Conservation (phyloP, 2,888 invertebrate genomes). For the Apamea crenata region DNA sequence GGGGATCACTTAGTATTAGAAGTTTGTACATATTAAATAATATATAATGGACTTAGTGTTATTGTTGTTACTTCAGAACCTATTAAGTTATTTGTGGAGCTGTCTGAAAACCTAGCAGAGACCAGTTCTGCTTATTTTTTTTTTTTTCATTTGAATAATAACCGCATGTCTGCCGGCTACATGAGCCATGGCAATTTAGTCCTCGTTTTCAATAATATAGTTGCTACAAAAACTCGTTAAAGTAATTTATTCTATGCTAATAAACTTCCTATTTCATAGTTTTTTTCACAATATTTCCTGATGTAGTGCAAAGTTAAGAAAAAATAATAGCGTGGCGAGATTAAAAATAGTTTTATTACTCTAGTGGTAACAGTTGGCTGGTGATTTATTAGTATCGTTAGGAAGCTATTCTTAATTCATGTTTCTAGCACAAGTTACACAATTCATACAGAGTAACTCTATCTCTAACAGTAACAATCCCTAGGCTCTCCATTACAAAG, state of each 20-base stretch:
- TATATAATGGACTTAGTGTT: background rate
- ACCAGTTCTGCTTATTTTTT: background rate
- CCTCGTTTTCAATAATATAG: background rate
- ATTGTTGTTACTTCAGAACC: slow-evolving; percentile 7
- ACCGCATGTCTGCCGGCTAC: no score
- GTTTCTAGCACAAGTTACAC: slow-evolving; percentile 1
- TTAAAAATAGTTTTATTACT: slow-evolving; percentile 19
- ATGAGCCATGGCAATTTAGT: background rate
- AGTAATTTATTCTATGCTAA: slow-evolving; percentile 13
- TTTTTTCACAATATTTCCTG: slow-evolving; percentile 3
- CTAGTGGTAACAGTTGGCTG: background rate
- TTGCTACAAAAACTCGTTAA: background rate
- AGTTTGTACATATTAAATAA: no score
- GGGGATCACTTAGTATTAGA: background rate
- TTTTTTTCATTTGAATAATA: background rate
- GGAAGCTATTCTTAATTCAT: slow-evolving; percentile 29
- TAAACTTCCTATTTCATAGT: slow-evolving; percentile 7
- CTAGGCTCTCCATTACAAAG: slow-evolving; percentile 22
- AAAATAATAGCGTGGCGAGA: slow-evolving; percentile 16
- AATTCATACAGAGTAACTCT: background rate
- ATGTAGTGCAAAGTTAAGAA: slow-evolving; percentile 20
- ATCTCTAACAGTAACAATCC: background rate
- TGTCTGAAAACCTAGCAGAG: background rate
- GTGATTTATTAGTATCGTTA: slow-evolving; percentile 18
- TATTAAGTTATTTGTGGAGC: background rate